Conservation (phyloP, 1,140 invertebrate species). For the Cheumatopsyche charites region DNA sequence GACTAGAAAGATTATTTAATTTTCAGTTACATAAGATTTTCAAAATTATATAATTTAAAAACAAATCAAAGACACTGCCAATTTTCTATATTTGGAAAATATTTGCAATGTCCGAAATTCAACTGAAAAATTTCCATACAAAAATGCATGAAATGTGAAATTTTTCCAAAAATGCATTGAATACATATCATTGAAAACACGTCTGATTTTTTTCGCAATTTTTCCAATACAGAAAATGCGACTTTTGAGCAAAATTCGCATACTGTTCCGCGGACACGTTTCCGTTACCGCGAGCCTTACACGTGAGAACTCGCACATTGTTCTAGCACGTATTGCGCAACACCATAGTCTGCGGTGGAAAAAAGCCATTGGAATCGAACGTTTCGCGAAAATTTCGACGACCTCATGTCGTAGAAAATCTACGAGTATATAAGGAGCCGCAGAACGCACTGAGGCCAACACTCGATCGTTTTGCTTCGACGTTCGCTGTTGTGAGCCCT, state of each 20-base stretch:
- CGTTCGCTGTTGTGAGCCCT: background rate
- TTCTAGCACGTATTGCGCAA: slow-evolving; percentile 24
- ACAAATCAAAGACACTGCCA: too few relatives aligned
- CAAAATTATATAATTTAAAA: too few relatives aligned
- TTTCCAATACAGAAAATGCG: background rate
- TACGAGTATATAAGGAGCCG: slow-evolving; percentile 39
- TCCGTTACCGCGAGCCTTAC: background rate
- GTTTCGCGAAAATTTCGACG: slow-evolving; percentile 34
- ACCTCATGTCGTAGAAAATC: slow-evolving; percentile 10
- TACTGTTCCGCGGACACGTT: background rate
- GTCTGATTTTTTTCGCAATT: background rate
- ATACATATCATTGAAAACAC: too few relatives aligned
- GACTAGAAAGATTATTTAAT: too few relatives aligned
- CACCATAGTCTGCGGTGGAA: background rate
- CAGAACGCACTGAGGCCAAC: slow-evolving; percentile 13
- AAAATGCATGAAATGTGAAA: too few relatives aligned
- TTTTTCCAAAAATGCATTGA: too few relatives aligned
- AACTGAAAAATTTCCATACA: too few relatives aligned
- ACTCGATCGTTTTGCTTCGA: slow-evolving; percentile 37
- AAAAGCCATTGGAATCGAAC: slow-evolving; percentile 17
- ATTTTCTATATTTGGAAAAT: too few relatives aligned
- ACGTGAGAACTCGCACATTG: slow-evolving; percentile 8
- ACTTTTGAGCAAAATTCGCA: background rate
- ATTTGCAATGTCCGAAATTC: too few relatives aligned
- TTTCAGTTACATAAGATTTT: too few relatives aligned